Base-by-base conservation (phyloP, 2,113 vertebrate genomes). In the Dromaius novaehollandiae region DNA sequence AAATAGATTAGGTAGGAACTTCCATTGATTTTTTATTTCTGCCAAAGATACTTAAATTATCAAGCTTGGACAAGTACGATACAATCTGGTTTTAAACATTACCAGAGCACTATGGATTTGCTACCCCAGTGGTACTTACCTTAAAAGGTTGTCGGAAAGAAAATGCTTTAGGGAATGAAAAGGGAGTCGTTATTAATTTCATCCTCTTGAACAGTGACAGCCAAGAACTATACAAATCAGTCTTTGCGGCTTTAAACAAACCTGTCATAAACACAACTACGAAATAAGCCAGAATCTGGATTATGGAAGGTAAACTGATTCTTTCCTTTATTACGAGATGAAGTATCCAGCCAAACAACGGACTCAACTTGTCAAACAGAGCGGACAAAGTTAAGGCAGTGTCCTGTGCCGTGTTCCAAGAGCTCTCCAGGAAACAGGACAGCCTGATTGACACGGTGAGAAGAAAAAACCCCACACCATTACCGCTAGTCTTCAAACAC, bases 241-340 rank as follows among this genome's bases (percentile, higher is more conserved):
- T 66, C 85, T 94, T 89, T 76, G 71, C 64, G 73, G 76, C 53
- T 84, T 95, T 94, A 96, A 93, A 86, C 86, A 93, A 96, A 91
- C 58, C 86, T 70, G n/a, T 34, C 78, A 61, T 82, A 90, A 90
- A 83, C 42, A 66, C 53, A 91, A 5, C 50, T 20, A 40, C 88
- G 94, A 96, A 93, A 96, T 60, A 96, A 96, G 77, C 25, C 95
- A 96, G 93, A 88, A 94, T 81, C 68, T 80, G 74, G 82, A 91
- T 89, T 75, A 71, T 5, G 5, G 76, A 74, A 93, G 73, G 90
- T 30, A 88, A 91, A 88, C n/a, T 25, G 46, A 21, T 42, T 80
- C 38, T 26, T 82, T 77, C 71, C 65, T 96, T 75, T 42, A 80
- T 73, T 73, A 75, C 70, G 80, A 75, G 82, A 60, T 63, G 79